A percentile compares a stretch with the other conserved stretches of the same genome.
phyloP scores from a whole-genome alignment of 37 sponge, comb jelly and placozoan genomes.

The Lycopodina hypogea region DNA sequence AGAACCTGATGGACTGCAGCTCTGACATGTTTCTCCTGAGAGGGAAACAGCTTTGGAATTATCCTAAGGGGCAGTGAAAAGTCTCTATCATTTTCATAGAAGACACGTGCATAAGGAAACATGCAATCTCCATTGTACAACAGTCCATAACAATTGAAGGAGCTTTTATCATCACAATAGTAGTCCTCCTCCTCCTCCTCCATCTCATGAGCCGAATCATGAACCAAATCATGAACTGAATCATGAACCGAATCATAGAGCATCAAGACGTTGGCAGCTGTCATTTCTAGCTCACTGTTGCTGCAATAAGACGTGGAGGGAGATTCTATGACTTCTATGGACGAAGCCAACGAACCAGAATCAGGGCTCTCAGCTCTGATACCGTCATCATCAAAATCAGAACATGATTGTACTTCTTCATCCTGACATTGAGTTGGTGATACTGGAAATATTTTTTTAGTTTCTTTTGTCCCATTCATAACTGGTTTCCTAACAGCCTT shows the following conservation, averaged over 20 bases:
- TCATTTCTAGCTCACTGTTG: neutral
- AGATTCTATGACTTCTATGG: neutral
- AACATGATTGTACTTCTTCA: too few relatives aligned
- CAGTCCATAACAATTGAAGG: conserved; percentile 21
- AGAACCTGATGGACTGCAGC: neutral
- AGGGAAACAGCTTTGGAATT: conserved; percentile 26
- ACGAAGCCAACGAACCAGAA: neutral
- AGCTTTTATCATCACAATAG: conserved; percentile 1
- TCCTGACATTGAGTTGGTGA: too few relatives aligned
- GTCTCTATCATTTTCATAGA: conserved; percentile 4
- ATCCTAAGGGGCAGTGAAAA: conserved; percentile 6
- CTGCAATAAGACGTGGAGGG: neutral
- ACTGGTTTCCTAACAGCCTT: too few relatives aligned
- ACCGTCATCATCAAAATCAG: neutral
- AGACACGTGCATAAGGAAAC: conserved; percentile 11
- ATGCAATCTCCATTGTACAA: conserved; percentile 39
- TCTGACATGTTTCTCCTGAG: neutral
- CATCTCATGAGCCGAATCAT: too few relatives aligned
- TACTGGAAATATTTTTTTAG: too few relatives aligned
- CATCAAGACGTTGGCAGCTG: neutral
- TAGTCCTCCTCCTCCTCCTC: too few relatives aligned
- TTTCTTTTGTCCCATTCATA: too few relatives aligned
- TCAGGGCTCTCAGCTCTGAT: neutral
- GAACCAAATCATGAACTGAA: too few relatives aligned
- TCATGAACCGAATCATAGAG: neutral